These are phyloP conservation scores for Pyralis farinalis DNA, from an alignment of 2,888 invertebrate genomes.

Conservation along the genomic window DNA sequence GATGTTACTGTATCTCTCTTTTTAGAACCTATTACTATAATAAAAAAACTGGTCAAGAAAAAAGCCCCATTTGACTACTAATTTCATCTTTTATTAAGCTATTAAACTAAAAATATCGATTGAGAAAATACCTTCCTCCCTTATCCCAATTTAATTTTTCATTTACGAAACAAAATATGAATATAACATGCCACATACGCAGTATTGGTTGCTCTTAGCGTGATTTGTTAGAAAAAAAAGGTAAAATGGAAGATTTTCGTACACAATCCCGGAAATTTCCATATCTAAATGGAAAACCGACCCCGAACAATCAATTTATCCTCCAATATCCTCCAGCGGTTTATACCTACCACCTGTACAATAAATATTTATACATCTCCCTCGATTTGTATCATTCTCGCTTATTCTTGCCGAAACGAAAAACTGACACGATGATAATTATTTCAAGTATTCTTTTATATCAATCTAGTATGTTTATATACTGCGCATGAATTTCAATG, in stretches of 20 bases:
- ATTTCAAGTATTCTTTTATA: constrained; percentile 13
- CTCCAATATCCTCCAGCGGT: constrained; percentile 78
- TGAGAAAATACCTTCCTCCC: too few relatives aligned
- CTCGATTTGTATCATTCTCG: constrained; percentile 62
- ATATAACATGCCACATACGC: constrained; percentile 34
- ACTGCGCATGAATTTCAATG: too few relatives aligned
- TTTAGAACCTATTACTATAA: too few relatives aligned
- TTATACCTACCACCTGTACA: constrained; percentile 80
- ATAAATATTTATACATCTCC: constrained; percentile 77
- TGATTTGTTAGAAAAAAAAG: constrained; percentile 71
- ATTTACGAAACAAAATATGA: neutral
- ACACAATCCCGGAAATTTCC: constrained; percentile 79
- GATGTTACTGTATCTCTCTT: too few relatives aligned
- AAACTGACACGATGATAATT: constrained; percentile 31
- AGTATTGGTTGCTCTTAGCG: constrained; percentile 44
- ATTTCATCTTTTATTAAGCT: too few relatives aligned
- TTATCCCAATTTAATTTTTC: too few relatives aligned
- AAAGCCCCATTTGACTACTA: too few relatives aligned
- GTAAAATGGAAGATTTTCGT: constrained; percentile 76
- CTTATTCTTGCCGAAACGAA: constrained; percentile 39
- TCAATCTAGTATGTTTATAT: too few relatives aligned
- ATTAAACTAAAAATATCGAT: too few relatives aligned
- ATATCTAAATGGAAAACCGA: constrained; percentile 82
- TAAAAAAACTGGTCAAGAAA: too few relatives aligned
- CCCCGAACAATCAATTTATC: constrained; percentile 81